Evolutionary conservation across 2,888 invertebrate genomes (phyloP), one percentile per base, ranked within the genome.

Genomic region (Anthophora plumipes): DNA sequence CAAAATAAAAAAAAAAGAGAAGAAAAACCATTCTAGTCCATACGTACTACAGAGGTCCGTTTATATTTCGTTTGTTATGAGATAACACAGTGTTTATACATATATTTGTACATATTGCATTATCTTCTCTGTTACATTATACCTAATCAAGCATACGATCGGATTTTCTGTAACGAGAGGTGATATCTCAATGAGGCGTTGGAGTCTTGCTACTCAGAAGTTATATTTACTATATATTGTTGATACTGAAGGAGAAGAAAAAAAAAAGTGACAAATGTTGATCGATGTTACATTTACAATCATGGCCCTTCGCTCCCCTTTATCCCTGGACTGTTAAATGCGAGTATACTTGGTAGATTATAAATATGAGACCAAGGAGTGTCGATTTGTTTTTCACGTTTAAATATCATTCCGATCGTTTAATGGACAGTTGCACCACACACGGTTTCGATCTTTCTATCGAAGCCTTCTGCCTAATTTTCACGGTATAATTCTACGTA

Each of bases 331-430:
- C 63, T 54, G 80, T 85, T 78, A 57, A 68, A n/a, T n/a, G 60
- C 71, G 77, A 74, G 52, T 54, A 69, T 55, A 64, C 25, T 61
- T 54, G n/a, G 61, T 85, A 85, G 75, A 82, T 77, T 77, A 60
- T 84, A 80, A 77, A 80, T 72, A 77, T 60, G 84, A 84, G 78
- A 68, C 63, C 85, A 88, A 84, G 86, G 85, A 85, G 86, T 80
- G 80, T 85, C 84, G 87, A 76, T 67, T 12, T 14, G 57, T 70
- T 48, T 57, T 68, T 59, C 73, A 63, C 61, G 59, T 57, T 63
- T 46, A 50, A 80, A 67, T 22, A 46, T 75, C 52, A 55, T 67
- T 57, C 41, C 46, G 67, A 63, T 75, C 43, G 75, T 67, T 74
- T 66, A 31, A 70, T 59, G 43, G 60, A 54, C 25, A 43, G n/a